Evolutionary conservation across 1,140 invertebrate species (phyloP).

Genomic region (Pygmarrhopalites habei): DNA sequence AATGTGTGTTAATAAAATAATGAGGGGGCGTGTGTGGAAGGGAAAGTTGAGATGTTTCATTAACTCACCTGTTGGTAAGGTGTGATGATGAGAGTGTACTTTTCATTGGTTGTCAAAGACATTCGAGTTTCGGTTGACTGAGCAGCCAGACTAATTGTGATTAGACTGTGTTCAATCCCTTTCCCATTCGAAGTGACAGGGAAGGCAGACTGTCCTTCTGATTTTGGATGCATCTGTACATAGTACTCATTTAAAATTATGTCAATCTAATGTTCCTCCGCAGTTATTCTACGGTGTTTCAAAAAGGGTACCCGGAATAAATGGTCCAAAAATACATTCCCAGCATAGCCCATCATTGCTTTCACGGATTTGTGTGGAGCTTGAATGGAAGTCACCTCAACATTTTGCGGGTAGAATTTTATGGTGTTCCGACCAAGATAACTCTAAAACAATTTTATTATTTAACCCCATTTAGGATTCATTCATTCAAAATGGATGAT

Average conservation of each 20-base stretch:
- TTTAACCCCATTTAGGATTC: background rate
- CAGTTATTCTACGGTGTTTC: background rate
- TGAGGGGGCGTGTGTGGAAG: no score
- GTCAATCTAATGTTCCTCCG: background rate
- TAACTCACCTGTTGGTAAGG: conserved; percentile 18
- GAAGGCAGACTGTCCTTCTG: conserved; percentile 29
- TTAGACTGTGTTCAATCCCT: conserved; percentile 30
- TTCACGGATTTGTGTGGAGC: conserved; percentile 29
- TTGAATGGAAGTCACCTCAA: conserved; percentile 32
- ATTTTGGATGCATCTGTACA: conserved; percentile 38
- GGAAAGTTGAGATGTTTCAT: no score
- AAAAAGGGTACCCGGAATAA: conserved; percentile 32
- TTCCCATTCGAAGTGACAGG: conserved; percentile 18
- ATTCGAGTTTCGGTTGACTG: conserved; percentile 41
- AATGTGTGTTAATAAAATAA: no score
- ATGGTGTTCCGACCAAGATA: conserved; percentile 12
- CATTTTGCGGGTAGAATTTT: conserved; percentile 37
- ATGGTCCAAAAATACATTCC: conserved; percentile 36
- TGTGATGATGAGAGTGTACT: conserved; percentile 54
- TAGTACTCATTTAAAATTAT: conserved; percentile 5
- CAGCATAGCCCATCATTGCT: conserved; percentile 38
- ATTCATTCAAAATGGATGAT: background rate
- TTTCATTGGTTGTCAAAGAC: conserved; percentile 59
- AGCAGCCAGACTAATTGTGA: conserved; percentile 29
- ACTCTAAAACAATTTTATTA: conserved; percentile 1